These are phyloP conservation scores for Muscicapa striata DNA, from an alignment of 2,797 vertebrate species.

Conservation along the genomic window DNA sequence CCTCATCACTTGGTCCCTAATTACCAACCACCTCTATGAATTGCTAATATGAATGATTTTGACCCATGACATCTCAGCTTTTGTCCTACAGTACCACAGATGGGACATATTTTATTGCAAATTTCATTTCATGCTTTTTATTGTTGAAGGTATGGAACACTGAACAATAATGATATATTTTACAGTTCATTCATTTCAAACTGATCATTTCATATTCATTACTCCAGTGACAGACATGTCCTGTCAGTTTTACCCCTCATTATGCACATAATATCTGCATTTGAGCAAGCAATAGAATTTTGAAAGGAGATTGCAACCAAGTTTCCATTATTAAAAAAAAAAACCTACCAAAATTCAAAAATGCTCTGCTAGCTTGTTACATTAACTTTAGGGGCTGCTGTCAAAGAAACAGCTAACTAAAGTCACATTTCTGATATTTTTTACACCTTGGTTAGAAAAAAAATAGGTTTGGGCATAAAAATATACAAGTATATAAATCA, in stretches of 20 bases:
- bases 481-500: constrained; percentile 57
- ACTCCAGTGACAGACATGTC: constrained; percentile 54
- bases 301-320: neutral
- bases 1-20: constrained; percentile 22
- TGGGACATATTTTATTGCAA: constrained; percentile 54
- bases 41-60: constrained; percentile 56
- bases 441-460: constrained; percentile 29
- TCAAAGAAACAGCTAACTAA: constrained; percentile 36
- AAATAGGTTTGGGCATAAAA: constrained; percentile 1
- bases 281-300: neutral
- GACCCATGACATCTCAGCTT: constrained; percentile 40
- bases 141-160: constrained; percentile 65
- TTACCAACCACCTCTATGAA: constrained; percentile 9
- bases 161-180: constrained; percentile 71
- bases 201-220: constrained; percentile 61
- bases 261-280: constrained; percentile 10
- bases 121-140: constrained; percentile 72
- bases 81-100: constrained; percentile 53
- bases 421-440: constrained; percentile 28
- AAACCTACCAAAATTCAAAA: neutral
- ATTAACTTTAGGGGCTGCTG: neutral
- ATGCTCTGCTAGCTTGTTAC: neutral
- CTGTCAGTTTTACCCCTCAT: constrained; percentile 53
- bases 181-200: constrained; percentile 71
- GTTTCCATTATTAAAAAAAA: neutral